Evolutionary conservation across 2,888 invertebrate species (phyloP).

Genomic region (Carabus problematicus): DNA sequence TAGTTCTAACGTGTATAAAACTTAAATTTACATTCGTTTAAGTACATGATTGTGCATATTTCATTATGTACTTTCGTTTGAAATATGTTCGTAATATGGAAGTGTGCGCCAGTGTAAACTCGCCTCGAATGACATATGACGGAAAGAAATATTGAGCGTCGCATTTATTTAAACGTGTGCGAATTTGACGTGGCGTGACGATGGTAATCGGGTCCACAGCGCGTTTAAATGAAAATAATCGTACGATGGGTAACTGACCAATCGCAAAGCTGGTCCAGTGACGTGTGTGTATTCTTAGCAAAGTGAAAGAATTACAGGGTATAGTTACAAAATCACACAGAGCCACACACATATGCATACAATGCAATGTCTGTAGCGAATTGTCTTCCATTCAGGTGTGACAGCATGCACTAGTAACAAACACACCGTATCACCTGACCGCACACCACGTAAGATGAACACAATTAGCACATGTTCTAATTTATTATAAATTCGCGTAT

Average conservation of each 20-base stretch:
- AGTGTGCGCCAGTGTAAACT: no score
- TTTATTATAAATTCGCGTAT: not conserved
- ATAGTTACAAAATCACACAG: constrained; percentile 13
- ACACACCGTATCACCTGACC: constrained; percentile 6
- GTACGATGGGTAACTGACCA: constrained; percentile 40
- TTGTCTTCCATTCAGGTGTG: no score
- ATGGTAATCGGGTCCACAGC: constrained; percentile 19
- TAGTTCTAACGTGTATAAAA: no score
- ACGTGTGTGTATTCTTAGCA: constrained; percentile 31
- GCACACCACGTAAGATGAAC: constrained; percentile 5
- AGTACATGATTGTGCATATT: no score
- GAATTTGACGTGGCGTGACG: constrained; percentile 42
- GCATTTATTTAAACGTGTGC: constrained; percentile 32
- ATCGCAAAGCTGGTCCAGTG: constrained; percentile 25
- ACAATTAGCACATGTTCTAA: constrained; percentile 23
- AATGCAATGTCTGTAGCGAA: no score
- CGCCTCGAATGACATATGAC: constrained; percentile 14
- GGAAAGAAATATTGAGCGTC: constrained; percentile 38
- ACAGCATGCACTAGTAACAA: no score
- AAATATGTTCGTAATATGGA: no score
- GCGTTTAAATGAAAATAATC: constrained; percentile 36
- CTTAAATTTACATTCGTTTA: no score
- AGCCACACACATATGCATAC: no score
- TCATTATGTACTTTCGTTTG: no score
- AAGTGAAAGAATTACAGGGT: constrained; percentile 23